Percentiles rank a stretch among this genome's conserved stretches.
Evolutionary conservation across 2,888 invertebrate genomes (phyloP).

Genomic region (Thyatira batis): DNA sequence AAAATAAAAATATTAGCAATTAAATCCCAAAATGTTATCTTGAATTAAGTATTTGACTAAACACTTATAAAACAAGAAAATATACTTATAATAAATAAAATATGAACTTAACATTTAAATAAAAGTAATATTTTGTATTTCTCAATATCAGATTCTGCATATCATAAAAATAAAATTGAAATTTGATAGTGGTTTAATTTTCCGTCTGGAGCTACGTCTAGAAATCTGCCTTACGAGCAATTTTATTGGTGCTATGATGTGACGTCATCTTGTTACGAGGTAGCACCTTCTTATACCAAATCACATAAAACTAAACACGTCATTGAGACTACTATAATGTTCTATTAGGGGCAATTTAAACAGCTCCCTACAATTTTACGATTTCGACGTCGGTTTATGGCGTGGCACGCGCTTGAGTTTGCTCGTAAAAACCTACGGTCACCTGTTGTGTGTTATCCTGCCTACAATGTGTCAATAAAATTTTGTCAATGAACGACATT

Average conservation of each 20-base stretch:
- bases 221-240: slow-evolving; percentile 32
- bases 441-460: slow-evolving; percentile 72
- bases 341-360: slow-evolving; percentile 69
- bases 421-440: slow-evolving; percentile 76
- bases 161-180: no score
- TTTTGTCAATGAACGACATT: slow-evolving; percentile 69
- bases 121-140: no score
- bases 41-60: no score
- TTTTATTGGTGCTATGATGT: slow-evolving; percentile 41
- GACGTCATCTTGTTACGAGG: slow-evolving; percentile 50
- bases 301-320: slow-evolving; percentile 68
- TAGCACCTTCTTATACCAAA: slow-evolving; percentile 57
- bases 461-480: slow-evolving; percentile 68
- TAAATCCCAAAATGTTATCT: no score
- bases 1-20: no score
- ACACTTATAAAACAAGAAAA: no score
- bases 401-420: slow-evolving; percentile 60
- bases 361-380: slow-evolving; percentile 68
- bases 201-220: slow-evolving; percentile 41
- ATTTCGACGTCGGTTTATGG: slow-evolving; percentile 65
- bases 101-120: no score
- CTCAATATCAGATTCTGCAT: no score
- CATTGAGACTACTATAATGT: slow-evolving; percentile 67
- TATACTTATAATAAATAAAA: no score
- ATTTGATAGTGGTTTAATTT: slow-evolving; percentile 27